Conservation (phyloP, 2,797 vertebrate genomes). For the Nyctalus aviator region DNA sequence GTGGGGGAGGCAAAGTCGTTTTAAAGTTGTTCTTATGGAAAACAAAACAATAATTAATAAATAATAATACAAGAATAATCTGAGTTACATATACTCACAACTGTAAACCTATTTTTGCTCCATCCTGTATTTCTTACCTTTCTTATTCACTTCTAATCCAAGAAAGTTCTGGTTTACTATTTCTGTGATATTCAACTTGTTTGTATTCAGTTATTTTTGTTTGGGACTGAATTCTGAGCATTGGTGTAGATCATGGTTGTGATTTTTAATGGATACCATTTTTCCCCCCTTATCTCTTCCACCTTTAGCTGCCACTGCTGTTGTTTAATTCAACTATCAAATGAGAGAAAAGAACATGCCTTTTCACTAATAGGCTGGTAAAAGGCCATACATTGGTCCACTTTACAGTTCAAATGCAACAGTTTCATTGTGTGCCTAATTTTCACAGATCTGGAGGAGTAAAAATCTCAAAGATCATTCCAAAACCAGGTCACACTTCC, state of each 20-base stretch:
- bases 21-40: background rate
- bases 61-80: background rate
- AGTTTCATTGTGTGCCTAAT: conserved; percentile 28
- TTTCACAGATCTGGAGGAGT: background rate
- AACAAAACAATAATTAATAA: background rate
- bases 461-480: conserved; percentile 16
- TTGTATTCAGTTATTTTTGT: background rate
- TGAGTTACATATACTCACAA: background rate
- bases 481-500: conserved; percentile 22
- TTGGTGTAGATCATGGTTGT: background rate
- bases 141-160: conserved; percentile 20
- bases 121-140: background rate
- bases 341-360: conserved; percentile 7
- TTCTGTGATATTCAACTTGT: background rate
- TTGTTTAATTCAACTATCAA: conserved; percentile 39
- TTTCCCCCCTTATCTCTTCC: background rate
- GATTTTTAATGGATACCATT: conserved; percentile 6
- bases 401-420: conserved; percentile 26
- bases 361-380: conserved; percentile 51
- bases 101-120: background rate
- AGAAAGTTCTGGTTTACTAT: conserved; percentile 33
- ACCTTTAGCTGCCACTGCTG: background rate
- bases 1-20: background rate
- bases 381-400: conserved; percentile 15
- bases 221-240: background rate